Base-by-base conservation (phyloP, 2,888 invertebrate genomes). In the Morpho deidamia region DNA sequence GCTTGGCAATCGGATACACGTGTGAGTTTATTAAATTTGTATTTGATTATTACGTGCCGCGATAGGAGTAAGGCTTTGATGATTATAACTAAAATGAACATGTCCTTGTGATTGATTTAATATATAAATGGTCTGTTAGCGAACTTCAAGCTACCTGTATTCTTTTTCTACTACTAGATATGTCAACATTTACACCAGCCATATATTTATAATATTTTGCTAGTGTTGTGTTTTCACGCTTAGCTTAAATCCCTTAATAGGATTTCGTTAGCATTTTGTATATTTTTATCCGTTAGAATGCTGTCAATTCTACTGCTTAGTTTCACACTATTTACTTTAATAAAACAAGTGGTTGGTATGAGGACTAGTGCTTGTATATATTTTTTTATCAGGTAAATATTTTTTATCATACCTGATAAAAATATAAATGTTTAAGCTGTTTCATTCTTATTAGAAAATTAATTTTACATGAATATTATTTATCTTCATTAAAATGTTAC, bases 1-100 rank as follows among this genome's bases (percentile, higher is more conserved):
- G 89, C 89, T 88, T 89, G 89, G 89, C 89, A 88, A 81, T 82
- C 84, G 81, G 89, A 88, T 80, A 83, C 85, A 75, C 88, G 85
- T 84, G 89, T 89, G 80, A 83, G 89, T 82, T 58, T 38, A 42
- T 11, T 23, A 45, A 46, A 51, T 44, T 23, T 23, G 5, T 23
- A 11, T 42, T 37, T 11, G 9, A n/a, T 23, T 14, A 7, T 37
- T 49, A 41, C 42, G 49, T 11, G 34, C 35, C 35, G 14, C 42
- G 37, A 49, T 42, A 42, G 7, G 8, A 49, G n/a, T 35, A 49
- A 35, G 37, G 34, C 11, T 37, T 43, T 49, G 34, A 41, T 9
- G 33, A 42, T 33, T 12, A 53, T 14, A 12, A 55, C 52, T 55
- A 55, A 54, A 45, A 65, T 70, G 68, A 72, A 72, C 69, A 76